Evolutionary conservation across 1,140 invertebrate genomes (phyloP).

Genomic region (Aphelinus certus): DNA sequence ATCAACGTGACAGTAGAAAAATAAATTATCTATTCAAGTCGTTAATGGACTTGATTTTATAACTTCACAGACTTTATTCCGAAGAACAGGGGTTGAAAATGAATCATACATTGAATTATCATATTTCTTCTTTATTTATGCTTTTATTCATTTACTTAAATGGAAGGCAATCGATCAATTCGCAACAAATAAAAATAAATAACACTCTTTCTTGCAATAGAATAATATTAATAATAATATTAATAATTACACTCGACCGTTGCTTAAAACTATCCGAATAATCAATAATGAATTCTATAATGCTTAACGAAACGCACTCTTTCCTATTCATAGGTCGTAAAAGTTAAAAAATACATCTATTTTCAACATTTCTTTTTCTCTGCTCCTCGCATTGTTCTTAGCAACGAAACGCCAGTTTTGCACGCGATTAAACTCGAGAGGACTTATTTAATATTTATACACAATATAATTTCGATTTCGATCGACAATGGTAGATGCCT

Average conservation of each 20-base stretch:
- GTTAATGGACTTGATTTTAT: no score
- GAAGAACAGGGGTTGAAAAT: no score
- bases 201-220: constrained; percentile 66
- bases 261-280: constrained; percentile 58
- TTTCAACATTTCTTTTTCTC: constrained; percentile 41
- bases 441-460: constrained; percentile 3
- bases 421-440: constrained; percentile 2
- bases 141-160: constrained; percentile 66
- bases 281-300: constrained; percentile 60
- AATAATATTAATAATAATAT: constrained; percentile 37
- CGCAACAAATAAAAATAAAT: constrained; percentile 69
- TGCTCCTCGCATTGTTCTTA: constrained; percentile 9
- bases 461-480: neutral
- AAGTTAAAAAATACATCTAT: constrained; percentile 53
- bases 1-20: no score
- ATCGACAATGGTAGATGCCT: neutral
- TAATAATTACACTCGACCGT: constrained; percentile 54
- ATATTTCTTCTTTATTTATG: constrained; percentile 26
- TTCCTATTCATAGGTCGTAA: constrained; percentile 36
- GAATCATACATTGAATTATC: no score
- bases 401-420: constrained; percentile 5
- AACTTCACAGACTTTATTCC: no score
- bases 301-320: constrained; percentile 56
- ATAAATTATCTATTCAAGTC: no score
- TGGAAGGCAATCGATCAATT: constrained; percentile 68